Conservation (phyloP, 2,797 vertebrate genomes). For the Tapirus indicus region DNA sequence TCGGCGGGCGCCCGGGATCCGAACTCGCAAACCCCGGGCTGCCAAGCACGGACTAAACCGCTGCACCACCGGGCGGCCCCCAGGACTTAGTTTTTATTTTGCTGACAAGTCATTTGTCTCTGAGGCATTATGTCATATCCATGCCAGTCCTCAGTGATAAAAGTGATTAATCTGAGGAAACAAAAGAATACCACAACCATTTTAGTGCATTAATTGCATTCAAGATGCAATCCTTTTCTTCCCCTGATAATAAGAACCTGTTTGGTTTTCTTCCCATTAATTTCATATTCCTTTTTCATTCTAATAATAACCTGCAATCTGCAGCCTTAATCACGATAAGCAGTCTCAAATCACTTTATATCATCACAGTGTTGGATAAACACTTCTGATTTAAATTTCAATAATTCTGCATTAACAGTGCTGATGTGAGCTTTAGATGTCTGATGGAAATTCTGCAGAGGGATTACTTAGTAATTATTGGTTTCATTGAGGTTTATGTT, state of each 20-base stretch:
- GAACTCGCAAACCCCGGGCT: no score
- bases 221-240: conserved; percentile 31
- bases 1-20: no score
- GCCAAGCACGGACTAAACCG: no score
- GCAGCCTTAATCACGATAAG: conserved; percentile 75
- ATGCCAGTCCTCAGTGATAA: neutral
- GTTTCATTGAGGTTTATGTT: conserved; percentile 73
- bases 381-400: conserved; percentile 82
- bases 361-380: conserved; percentile 78
- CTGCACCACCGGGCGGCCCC: no score
- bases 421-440: conserved; percentile 41
- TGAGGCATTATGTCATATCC: conserved; percentile 17
- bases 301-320: conserved; percentile 74
- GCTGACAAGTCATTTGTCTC: neutral
- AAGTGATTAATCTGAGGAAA: conserved; percentile 66
- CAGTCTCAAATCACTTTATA: conserved; percentile 79
- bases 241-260: conserved; percentile 3
- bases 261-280: conserved; percentile 75
- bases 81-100: conserved; percentile 12
- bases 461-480: conserved; percentile 74
- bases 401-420: conserved; percentile 72
- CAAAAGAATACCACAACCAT: conserved; percentile 39
- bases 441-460: conserved; percentile 72
- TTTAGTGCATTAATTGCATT: conserved; percentile 59
- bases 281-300: conserved; percentile 70